phyloP scores from a whole-genome alignment of 2,888 invertebrate genomes.

The Ernsta delagoae region DNA sequence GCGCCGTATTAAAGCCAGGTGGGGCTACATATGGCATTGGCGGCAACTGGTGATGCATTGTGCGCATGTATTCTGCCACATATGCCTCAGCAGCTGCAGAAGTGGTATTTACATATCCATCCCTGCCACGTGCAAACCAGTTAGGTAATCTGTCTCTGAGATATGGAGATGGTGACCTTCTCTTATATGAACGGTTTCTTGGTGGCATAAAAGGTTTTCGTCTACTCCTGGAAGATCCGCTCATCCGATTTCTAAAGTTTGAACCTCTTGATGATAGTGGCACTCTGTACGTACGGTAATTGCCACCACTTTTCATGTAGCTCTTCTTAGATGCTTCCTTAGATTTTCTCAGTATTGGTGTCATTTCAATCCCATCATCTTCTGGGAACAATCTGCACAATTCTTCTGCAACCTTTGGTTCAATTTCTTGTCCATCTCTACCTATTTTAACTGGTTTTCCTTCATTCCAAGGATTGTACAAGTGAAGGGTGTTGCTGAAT shows the following conservation, averaged over 20 bases:
- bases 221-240: slow-evolving; percentile 78
- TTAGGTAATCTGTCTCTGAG: slow-evolving; percentile 85
- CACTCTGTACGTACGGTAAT: slow-evolving; percentile 78
- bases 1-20: slow-evolving; percentile 78
- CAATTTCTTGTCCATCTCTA: slow-evolving; percentile 99
- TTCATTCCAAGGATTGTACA: slow-evolving; percentile 99
- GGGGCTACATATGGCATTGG: slow-evolving; percentile 93
- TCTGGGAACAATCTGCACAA: slow-evolving; percentile 96
- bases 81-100: slow-evolving; percentile 92
- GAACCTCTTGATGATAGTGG: slow-evolving; percentile 72
- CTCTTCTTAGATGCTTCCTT: slow-evolving; percentile 91
- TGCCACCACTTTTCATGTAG: slow-evolving; percentile 80
- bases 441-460: slow-evolving; percentile 99
- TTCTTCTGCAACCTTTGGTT: slow-evolving; percentile 97
- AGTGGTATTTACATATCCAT: slow-evolving; percentile 67
- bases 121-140: slow-evolving; percentile 86
- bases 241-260: slow-evolving; percentile 81
- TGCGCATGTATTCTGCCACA: slow-evolving; percentile 95
- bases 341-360: slow-evolving; percentile 93
- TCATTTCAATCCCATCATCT: slow-evolving; percentile 96
- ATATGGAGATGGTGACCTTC: slow-evolving; percentile 85
- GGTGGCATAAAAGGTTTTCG: slow-evolving; percentile 87
- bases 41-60: slow-evolving; percentile 93
- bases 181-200: slow-evolving; percentile 85
- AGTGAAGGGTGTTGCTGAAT: slow-evolving; percentile 95